Percentiles rank a stretch among this genome's conserved stretches.
Conservation (phyloP, 2,888 invertebrate genomes). For the Sesamia inferens region DNA sequence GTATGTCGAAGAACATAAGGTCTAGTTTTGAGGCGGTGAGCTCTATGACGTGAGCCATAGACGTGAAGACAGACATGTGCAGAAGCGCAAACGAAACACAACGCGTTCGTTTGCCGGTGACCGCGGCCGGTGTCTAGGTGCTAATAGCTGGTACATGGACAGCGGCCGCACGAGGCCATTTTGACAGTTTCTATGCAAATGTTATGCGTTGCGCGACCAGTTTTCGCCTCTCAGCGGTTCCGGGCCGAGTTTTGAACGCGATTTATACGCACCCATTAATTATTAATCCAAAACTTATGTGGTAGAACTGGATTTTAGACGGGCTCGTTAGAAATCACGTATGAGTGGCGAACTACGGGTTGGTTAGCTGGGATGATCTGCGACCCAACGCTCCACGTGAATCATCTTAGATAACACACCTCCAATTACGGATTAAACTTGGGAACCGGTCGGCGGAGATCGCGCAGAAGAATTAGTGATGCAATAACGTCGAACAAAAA, state of each 20-base stretch:
- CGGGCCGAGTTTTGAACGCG: slow-evolving; percentile 83
- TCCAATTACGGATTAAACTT: slow-evolving; percentile 60
- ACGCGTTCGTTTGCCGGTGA: slow-evolving; percentile 66
- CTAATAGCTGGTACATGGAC: slow-evolving; percentile 80
- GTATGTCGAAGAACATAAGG: slow-evolving; percentile 62
- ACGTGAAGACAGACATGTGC: slow-evolving; percentile 66
- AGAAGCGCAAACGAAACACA: slow-evolving; percentile 72
- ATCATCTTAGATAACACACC: slow-evolving; percentile 68
- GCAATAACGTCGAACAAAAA: slow-evolving; percentile 83
- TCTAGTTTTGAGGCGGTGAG: slow-evolving; percentile 61
- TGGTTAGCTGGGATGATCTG: slow-evolving; percentile 34
- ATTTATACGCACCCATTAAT: slow-evolving; percentile 83
- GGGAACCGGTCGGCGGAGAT: slow-evolving; percentile 67
- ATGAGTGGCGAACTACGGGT: slow-evolving; percentile 40
- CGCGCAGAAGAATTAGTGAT: slow-evolving; percentile 81
- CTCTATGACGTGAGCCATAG: slow-evolving; percentile 49
- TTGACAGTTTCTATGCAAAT: slow-evolving; percentile 90
- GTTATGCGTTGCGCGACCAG: slow-evolving; percentile 87
- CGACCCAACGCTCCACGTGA: slow-evolving; percentile 63
- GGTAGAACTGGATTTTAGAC: slow-evolving; percentile 79
- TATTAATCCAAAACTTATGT: slow-evolving; percentile 74
- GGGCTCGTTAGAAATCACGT: slow-evolving; percentile 60
- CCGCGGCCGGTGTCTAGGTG: slow-evolving; percentile 78
- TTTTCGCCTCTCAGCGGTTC: slow-evolving; percentile 86
- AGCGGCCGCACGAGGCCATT: slow-evolving; percentile 78